Base-by-base conservation (phyloP, 2,888 invertebrate genomes). In the Caenorhabditis japonica region DNA sequence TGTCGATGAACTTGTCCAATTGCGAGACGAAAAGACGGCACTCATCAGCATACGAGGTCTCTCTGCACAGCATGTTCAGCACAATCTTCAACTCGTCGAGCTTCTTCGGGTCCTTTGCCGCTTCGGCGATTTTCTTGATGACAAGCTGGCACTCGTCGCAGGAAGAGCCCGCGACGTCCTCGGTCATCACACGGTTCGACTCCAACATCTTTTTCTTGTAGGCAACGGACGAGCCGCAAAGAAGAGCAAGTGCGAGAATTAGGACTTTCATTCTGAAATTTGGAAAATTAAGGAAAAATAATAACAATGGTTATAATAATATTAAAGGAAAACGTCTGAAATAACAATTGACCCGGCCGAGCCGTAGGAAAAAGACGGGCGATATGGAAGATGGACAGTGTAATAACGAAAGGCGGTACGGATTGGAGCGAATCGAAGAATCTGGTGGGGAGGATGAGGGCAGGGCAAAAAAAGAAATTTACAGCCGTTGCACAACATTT, bases 1-100 rank as follows among this genome's bases (percentile, higher is more conserved):
- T 74, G 15, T 81, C 70, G 64, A 86, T 75, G 79, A 86, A 76
- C 39, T 74, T 69, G 69, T 85, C 85, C 38, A 86, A 52, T 23
- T 82, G 81, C 52, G 62, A 64, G 62, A 85, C 85, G 70, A 86
- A 80, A 41, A 84, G 58, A 27, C 75, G 70, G 74, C 85, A 85
- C 68, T 85, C 85, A 10, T 81, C 79, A n/a, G 70, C 74, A 56
- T 85, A 84, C 4, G 75, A 70, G 33, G 83, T 83, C 55, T 80
- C 80, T 52, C 78, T 76, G 75, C 84, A 84, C 49, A 84, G 69
- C 27, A 74, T 44, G 8, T 47, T 58, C 36, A 79, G 55, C 1
- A 77, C 36, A 30, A 81, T 52, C 71, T 85, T 84, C 60, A 85
- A 73, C 51, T 84, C 83, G 34, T 77, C 76, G 56, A 85, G 55